Evolutionary conservation across 2,797 vertebrate species (phyloP).

Genomic region (Iguana delicatissima): DNA sequence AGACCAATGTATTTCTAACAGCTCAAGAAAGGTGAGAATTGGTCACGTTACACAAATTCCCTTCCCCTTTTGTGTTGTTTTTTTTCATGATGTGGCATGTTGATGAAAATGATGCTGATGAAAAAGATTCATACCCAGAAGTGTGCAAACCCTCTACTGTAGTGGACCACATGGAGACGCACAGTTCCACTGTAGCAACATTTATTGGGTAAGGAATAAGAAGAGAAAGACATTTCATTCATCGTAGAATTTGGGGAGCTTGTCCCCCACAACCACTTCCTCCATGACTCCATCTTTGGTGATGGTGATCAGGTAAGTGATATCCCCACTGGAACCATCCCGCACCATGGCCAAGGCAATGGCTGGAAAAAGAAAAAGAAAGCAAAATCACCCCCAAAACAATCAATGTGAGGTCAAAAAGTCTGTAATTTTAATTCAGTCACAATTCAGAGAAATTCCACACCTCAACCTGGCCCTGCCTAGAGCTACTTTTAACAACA

Average conservation of each 20-base stretch:
- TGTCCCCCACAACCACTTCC: slow-evolving; percentile 83
- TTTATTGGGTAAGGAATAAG: neutral
- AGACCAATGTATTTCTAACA: too few species aligned
- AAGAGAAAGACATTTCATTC: slow-evolving; percentile 65
- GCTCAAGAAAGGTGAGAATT: too few species aligned
- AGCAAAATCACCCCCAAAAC: neutral
- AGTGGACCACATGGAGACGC: too few species aligned
- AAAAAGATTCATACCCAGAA: neutral
- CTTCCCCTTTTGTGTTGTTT: too few species aligned
- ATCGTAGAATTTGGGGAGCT: slow-evolving; percentile 87
- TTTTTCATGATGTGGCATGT: too few species aligned
- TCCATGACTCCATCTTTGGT: slow-evolving; percentile 84
- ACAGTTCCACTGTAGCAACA: neutral
- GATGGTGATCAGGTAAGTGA: slow-evolving; percentile 87
- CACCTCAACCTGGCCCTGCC: too few species aligned
- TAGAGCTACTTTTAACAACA: neutral
- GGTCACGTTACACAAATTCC: too few species aligned
- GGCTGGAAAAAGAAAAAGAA: slow-evolving; percentile 72
- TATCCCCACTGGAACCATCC: slow-evolving; percentile 89
- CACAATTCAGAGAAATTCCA: neutral
- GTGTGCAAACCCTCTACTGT: too few species aligned
- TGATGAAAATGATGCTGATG: too few species aligned
- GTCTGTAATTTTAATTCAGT: too few species aligned
- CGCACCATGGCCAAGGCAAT: slow-evolving; percentile 87
- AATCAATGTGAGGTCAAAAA: too few species aligned